Base-by-base conservation (phyloP, 1,140 invertebrate species). In the Drosophila malerkotliana region DNA sequence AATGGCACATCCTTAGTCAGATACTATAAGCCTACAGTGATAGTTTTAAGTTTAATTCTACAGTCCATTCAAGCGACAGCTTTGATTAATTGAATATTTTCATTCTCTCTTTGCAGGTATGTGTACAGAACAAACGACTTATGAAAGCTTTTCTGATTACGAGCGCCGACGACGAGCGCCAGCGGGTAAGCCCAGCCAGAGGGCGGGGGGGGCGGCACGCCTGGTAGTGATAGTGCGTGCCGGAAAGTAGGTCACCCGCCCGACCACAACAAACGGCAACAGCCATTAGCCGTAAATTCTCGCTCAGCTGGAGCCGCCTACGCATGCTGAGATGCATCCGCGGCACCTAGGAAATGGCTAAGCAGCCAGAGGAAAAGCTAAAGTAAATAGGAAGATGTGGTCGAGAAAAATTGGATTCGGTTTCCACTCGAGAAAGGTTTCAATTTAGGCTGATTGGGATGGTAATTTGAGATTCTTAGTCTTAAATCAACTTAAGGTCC, bases 151-250 rank as follows among this genome's bases (percentile, higher is more conserved):
- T 34, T 47, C 44, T 58, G 67, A 81, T 81, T 67, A 72, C 39
- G 54, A 10, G 9, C 12, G 3, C 15, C 15, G 30, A 51, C 12
- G 3, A 18, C 21, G 30, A 51, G 45, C 60, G 69, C 56, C 63
- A 69, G 10, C 34, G 59, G 74, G 79, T 84, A 77, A 85, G 82
- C 78, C 47, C 44, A 39, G 37, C 37, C 32, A 41, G 30, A 6
- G 54, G 37, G 14, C 30, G 39, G 21, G 15, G 15, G 34, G 10
- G 15, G n/a, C 6, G 39, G 10, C 41, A 32, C 28, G 37, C 12
- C 58, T 56, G 76, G 66, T 78, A 72, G 48, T 67, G 76, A 72
- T 78, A 72, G 48, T 67, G 74, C 44, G 55, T 78, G 67, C 51
- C 52, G 3, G 41, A 77, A 78, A 79, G 52, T 78, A 67, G 60